These are phyloP conservation scores for Plagiodera versicolora DNA, from an alignment of 2,888 invertebrate genomes.

Conservation along the genomic window DNA sequence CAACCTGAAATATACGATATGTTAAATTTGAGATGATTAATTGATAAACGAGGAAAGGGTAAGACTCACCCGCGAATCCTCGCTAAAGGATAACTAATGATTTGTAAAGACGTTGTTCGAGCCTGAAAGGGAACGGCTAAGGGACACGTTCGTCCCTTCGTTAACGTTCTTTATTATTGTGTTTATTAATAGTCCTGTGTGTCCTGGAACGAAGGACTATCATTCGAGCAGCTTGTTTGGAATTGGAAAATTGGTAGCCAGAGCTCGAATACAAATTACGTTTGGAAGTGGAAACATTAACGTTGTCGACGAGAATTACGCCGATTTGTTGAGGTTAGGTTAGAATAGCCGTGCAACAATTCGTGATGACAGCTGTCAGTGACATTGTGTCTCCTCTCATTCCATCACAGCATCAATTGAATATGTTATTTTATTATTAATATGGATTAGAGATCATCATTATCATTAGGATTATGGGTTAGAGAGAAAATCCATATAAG, in stretches of 20 bases:
- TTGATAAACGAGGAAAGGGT: conserved; percentile 43
- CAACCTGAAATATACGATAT: conserved; percentile 45
- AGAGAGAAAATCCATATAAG: too few relatives aligned
- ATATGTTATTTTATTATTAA: too few relatives aligned
- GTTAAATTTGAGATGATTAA: conserved; percentile 50
- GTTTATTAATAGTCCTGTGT: conserved; percentile 43
- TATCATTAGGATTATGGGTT: too few relatives aligned
- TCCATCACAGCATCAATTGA: too few relatives aligned
- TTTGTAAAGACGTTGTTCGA: conserved; percentile 53
- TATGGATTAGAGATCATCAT: too few relatives aligned
- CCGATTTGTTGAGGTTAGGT: background rate
- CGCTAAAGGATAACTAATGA: conserved; percentile 54
- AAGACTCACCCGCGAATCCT: conserved; percentile 32
- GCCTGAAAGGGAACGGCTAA: conserved; percentile 42
- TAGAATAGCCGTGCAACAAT: background rate
- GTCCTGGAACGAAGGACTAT: conserved; percentile 34
- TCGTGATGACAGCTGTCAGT: background rate
- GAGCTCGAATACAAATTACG: conserved; percentile 24
- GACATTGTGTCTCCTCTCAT: too few relatives aligned
- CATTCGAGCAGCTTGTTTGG: conserved; percentile 23
- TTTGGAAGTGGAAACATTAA: conserved; percentile 14
- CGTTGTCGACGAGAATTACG: background rate
- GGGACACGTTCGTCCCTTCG: conserved; percentile 36
- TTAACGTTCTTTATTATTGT: conserved; percentile 42
- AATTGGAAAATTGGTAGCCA: conserved; percentile 25